phyloP scores from a whole-genome alignment of 2,797 vertebrate species.

The Anomalospiza imberbis region DNA sequence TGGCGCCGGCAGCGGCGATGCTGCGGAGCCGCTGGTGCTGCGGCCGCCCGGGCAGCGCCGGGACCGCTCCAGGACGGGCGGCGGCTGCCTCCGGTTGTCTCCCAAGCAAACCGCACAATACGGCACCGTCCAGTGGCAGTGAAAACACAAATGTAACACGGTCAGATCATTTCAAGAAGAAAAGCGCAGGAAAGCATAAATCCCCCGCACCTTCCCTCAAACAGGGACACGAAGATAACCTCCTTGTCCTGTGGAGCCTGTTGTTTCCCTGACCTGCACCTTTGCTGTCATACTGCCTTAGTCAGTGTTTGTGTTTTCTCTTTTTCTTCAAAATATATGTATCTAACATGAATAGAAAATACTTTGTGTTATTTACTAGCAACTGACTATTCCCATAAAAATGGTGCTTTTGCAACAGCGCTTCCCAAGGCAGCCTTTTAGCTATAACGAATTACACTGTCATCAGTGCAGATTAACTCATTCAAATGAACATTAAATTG shows the following conservation, averaged over 20 bases:
- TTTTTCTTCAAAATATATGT: background rate
- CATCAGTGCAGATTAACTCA: background rate
- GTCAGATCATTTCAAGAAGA: background rate
- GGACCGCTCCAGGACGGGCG: background rate
- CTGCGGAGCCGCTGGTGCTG: background rate
- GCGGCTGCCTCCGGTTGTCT: fast-evolving
- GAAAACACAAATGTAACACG: too few species aligned
- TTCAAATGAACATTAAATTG: background rate
- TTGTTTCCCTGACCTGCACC: background rate
- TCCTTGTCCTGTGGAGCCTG: fast-evolving
- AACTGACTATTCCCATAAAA: background rate
- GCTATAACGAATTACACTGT: background rate
- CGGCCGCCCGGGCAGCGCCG: background rate
- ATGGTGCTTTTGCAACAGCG: background rate
- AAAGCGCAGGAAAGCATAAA: background rate
- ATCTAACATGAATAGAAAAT: background rate
- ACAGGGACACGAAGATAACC: background rate
- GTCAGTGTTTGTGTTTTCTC: fast-evolving
- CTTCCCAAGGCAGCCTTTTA: background rate
- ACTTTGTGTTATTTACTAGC: background rate
- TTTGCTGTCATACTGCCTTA: background rate
- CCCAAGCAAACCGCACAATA: fast-evolving
- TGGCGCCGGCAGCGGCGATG: background rate
- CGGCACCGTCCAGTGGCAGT: background rate
- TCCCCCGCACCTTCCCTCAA: background rate